A percentile compares a stretch with the other conserved stretches of the same genome.
phyloP scores from a whole-genome alignment of 37 sponge, comb jelly and placozoan genomes.

The Petrosia ficiformis region DNA sequence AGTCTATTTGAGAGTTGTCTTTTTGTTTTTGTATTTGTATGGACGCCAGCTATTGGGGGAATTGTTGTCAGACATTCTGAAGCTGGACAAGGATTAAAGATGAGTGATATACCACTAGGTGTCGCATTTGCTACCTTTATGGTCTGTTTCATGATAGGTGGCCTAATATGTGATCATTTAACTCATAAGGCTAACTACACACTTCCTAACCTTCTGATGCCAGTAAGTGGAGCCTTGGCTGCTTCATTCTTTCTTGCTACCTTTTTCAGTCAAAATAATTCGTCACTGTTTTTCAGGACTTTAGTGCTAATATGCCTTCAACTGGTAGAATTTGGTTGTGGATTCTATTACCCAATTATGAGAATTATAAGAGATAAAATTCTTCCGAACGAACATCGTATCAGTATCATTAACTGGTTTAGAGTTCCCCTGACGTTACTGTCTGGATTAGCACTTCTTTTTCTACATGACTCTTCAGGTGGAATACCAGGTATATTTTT shows the following conservation, averaged over 20 bases:
- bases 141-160: slow-evolving; percentile 70
- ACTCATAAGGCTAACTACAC: slow-evolving; percentile 27
- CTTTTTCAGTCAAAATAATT: slow-evolving; percentile 14
- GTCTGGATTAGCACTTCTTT: slow-evolving; percentile 57
- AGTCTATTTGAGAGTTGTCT: slow-evolving; percentile 75
- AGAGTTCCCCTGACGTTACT: slow-evolving; percentile 76
- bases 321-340: slow-evolving; percentile 69
- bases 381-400: slow-evolving; percentile 62
- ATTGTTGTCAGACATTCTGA: background rate
- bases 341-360: slow-evolving; percentile 80
- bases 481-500: slow-evolving; percentile 60
- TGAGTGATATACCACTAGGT: slow-evolving; percentile 61
- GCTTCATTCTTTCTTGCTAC: slow-evolving; percentile 25
- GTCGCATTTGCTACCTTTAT: slow-evolving; percentile 81
- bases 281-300: slow-evolving; percentile 34
- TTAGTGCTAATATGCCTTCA: slow-evolving; percentile 54
- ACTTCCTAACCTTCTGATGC: slow-evolving; percentile 21
- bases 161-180: slow-evolving; percentile 56
- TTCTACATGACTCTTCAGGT: slow-evolving; percentile 48
- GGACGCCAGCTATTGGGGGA: slow-evolving; percentile 74
- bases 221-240: slow-evolving; percentile 7
- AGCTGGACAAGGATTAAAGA: background rate
- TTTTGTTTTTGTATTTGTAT: slow-evolving; percentile 69
- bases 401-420: slow-evolving; percentile 70
- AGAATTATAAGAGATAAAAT: slow-evolving; percentile 40